Evolutionary conservation across 2,113 vertebrate species (phyloP).

Genomic region (Centrocercus urophasianus): DNA sequence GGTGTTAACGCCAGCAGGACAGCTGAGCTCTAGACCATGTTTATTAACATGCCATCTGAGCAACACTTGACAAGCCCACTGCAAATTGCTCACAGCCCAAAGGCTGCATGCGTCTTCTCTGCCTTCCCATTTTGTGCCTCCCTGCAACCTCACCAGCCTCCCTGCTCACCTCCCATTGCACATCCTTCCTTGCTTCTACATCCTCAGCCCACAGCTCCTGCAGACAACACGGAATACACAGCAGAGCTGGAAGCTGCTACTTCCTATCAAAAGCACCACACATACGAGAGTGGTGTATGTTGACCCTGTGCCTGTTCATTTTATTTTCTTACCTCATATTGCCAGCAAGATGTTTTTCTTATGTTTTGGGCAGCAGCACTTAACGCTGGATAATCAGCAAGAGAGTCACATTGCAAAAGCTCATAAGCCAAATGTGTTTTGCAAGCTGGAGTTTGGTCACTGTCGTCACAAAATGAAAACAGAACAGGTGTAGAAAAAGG

Average conservation of each 20-base stretch:
- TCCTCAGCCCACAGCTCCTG: background rate
- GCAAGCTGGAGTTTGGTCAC: background rate
- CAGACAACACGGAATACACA: background rate
- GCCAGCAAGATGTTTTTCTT: background rate
- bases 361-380: background rate
- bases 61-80: background rate
- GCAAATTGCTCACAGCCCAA: background rate
- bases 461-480: background rate
- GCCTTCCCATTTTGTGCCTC: background rate
- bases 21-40: background rate
- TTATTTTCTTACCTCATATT: background rate
- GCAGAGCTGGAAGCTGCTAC: background rate
- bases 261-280: background rate
- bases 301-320: background rate
- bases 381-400: background rate
- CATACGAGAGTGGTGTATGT: background rate
- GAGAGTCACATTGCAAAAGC: background rate
- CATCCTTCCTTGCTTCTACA: background rate
- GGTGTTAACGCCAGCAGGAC: background rate
- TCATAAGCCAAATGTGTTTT: background rate
- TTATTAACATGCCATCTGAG: background rate
- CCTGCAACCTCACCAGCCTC: background rate
- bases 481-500: background rate
- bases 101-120: background rate
- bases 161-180: background rate